Conservation (phyloP, 2,888 invertebrate genomes). For the Limnephilus rhombicus region DNA sequence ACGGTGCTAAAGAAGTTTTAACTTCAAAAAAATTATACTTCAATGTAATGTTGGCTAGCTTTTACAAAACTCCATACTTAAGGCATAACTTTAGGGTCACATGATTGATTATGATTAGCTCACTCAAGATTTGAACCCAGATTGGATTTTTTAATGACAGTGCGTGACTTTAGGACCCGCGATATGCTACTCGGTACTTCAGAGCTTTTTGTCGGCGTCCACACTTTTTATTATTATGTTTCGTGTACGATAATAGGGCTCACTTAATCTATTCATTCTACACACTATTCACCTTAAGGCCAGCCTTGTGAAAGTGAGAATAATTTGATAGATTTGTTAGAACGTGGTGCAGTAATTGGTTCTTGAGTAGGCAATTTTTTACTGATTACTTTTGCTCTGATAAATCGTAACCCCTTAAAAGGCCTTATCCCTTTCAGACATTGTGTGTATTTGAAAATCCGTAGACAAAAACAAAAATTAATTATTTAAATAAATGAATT, state of each 20-base stretch:
- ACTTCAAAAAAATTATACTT: not conserved
- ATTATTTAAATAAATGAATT: too few species aligned
- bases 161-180: slow-evolving; percentile 47
- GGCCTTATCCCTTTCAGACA: too few species aligned
- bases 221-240: not conserved
- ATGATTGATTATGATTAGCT: slow-evolving; percentile 59
- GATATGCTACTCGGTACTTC: not conserved
- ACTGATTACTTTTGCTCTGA: too few species aligned
- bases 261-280: not conserved
- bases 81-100: slow-evolving; percentile 6
- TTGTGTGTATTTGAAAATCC: too few species aligned
- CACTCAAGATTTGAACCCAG: slow-evolving; percentile 52
- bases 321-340: not conserved
- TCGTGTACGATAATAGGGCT: not conserved
- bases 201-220: not conserved
- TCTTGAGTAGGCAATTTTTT: not conserved
- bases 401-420: too few species aligned
- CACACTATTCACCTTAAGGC: not conserved
- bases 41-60: not conserved
- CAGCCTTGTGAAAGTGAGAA: not conserved
- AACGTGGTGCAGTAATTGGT: not conserved
- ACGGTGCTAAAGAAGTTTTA: too few species aligned
- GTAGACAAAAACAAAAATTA: too few species aligned
- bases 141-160: slow-evolving; percentile 58
- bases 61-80: not conserved